phyloP scores from a whole-genome alignment of 2,113 vertebrate genomes.

The Silurus meridionalis region DNA sequence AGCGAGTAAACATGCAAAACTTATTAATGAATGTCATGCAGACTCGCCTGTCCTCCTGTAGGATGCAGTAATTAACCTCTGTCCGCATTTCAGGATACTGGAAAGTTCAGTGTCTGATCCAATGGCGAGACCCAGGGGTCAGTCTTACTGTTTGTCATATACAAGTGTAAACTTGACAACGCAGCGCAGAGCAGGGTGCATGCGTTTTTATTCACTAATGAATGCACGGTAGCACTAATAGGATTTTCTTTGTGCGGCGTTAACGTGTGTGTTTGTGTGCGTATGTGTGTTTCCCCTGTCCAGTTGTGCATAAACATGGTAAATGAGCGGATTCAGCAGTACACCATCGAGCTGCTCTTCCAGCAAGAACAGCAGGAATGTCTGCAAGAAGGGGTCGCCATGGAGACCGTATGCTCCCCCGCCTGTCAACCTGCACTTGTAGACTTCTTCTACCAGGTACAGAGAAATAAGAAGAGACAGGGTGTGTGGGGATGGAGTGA shows the following conservation, averaged over 20 bases:
- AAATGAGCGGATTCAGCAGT: constrained; percentile 89
- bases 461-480: background rate
- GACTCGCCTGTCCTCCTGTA: constrained; percentile 58
- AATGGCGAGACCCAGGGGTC: background rate
- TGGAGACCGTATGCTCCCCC: constrained; percentile 83
- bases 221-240: background rate
- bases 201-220: constrained; percentile 45
- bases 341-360: constrained; percentile 88
- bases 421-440: constrained; percentile 80
- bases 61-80: constrained; percentile 66
- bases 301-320: constrained; percentile 97
- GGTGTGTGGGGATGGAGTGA: background rate
- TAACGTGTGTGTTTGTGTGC: constrained; percentile 48
- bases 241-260: background rate
- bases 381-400: constrained; percentile 88
- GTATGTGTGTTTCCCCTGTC: constrained; percentile 55
- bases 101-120: constrained; percentile 9
- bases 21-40: constrained; percentile 68
- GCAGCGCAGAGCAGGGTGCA: background rate
- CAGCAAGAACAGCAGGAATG: constrained; percentile 89
- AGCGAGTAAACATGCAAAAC: constrained; percentile 12
- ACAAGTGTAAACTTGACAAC: constrained; percentile 4
- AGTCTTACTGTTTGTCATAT: constrained; percentile 2
- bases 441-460: constrained; percentile 96
- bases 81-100: constrained; percentile 55